phyloP scores from a whole-genome alignment of 2,797 vertebrate genomes.

The Adrianichthys oophorus region DNA sequence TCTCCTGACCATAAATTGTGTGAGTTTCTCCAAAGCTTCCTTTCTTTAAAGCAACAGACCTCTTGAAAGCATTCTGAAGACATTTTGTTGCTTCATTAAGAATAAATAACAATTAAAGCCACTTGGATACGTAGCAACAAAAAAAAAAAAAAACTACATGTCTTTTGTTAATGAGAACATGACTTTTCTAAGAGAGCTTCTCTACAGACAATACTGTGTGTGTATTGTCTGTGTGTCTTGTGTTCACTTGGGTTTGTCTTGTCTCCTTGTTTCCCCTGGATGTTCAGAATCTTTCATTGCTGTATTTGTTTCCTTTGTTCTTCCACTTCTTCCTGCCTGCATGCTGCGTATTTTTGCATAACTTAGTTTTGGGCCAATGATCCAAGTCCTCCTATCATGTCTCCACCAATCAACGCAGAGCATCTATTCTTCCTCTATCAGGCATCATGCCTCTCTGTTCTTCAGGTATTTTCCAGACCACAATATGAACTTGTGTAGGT shows the following conservation, averaged over 20 bases:
- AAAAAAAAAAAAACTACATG: too few relatives aligned
- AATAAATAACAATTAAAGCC: too few relatives aligned
- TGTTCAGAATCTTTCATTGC: slow-evolving; percentile 24
- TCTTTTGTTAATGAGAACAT: too few relatives aligned
- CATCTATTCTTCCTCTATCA: slow-evolving; percentile 85
- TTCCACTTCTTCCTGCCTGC: slow-evolving; percentile 46
- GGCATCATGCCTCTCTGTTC: slow-evolving; percentile 69
- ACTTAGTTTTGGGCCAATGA: slow-evolving; percentile 79
- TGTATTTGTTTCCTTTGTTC: slow-evolving; percentile 21
- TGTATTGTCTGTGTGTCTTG: slow-evolving; percentile 5
- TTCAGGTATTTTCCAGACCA: slow-evolving; percentile 73
- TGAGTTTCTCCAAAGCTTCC: too few relatives aligned
- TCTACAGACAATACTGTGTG: not conserved
- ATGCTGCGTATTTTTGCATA: slow-evolving; percentile 73
- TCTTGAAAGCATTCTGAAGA: too few relatives aligned
- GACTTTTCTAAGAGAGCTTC: too few relatives aligned
- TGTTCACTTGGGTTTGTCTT: slow-evolving; percentile 1
- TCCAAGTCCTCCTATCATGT: slow-evolving; percentile 77
- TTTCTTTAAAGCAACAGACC: too few relatives aligned
- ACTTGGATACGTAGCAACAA: too few relatives aligned
- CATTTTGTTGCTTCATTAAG: too few relatives aligned
- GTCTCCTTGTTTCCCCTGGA: slow-evolving; percentile 21
- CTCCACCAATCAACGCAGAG: slow-evolving; percentile 81
- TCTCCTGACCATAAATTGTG: too few relatives aligned
- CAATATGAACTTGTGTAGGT: slow-evolving; percentile 20